phyloP scores from a whole-genome alignment of 2,113 vertebrate species.

The Rhagologus leucostigma region DNA sequence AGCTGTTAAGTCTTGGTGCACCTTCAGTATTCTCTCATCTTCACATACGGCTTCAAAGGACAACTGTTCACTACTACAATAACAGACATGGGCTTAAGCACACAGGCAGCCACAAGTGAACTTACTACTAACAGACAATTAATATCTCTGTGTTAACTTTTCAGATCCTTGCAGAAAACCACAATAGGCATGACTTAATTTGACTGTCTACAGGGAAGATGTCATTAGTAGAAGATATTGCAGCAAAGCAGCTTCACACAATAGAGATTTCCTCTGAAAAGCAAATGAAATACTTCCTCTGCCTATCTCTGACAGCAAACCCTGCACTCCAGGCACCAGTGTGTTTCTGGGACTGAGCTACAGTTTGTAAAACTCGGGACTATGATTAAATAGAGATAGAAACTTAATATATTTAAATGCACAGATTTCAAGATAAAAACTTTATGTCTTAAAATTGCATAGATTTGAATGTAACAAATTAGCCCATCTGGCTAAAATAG shows the following conservation, averaged over 20 bases:
- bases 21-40: background rate
- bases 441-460: background rate
- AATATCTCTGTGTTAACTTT: background rate
- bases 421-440: background rate
- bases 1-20: background rate
- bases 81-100: rapidly evolving
- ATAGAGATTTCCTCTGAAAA: background rate
- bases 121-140: background rate
- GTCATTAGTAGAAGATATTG: rapidly evolving
- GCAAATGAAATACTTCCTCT: background rate
- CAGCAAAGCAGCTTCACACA: background rate
- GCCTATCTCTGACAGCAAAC: background rate
- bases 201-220: background rate
- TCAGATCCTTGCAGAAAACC: background rate
- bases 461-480: background rate
- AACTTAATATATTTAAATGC: background rate
- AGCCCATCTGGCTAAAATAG: background rate
- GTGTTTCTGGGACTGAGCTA: background rate
- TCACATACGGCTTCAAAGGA: background rate
- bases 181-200: background rate
- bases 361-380: background rate
- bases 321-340: background rate
- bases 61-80: background rate
- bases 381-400: background rate
- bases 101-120: background rate